Conservation (phyloP, 2,797 vertebrate species). For the Gila robusta region DNA sequence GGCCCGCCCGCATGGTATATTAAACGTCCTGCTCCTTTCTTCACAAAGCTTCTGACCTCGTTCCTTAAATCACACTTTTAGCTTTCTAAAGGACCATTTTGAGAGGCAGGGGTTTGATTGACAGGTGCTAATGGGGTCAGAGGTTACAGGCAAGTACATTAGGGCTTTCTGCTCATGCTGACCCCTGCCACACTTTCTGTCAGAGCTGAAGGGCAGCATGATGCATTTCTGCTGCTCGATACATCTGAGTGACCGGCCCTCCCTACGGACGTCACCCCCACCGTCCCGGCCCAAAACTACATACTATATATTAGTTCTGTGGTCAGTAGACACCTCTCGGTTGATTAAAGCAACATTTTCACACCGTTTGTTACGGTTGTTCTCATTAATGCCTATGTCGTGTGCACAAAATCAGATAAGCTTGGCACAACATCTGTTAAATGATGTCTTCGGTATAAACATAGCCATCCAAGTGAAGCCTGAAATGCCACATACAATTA, state of each 20-base stretch:
- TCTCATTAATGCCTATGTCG: constrained; percentile 16
- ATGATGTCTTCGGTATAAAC: constrained; percentile 32
- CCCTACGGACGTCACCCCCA: constrained; percentile 33
- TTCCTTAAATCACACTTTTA: constrained; percentile 21
- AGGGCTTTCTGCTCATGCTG: constrained; percentile 74
- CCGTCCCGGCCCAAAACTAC: constrained; percentile 1
- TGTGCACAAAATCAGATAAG: constrained; percentile 13
- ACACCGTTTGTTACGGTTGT: constrained; percentile 28
- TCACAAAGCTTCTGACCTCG: constrained; percentile 13
- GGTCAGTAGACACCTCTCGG: constrained; percentile 18
- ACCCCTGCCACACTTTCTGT: constrained; percentile 66
- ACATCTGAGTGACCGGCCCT: constrained; percentile 41
- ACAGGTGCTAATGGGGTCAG: constrained; percentile 71
- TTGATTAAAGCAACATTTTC: constrained; percentile 15
- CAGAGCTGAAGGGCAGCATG: constrained; percentile 55
- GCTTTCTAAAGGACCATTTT: constrained; percentile 51
- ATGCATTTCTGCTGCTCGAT: constrained; percentile 58
- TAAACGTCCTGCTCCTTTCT: constrained; percentile 22
- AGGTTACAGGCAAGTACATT: constrained; percentile 71
- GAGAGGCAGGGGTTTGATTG: constrained; percentile 68
- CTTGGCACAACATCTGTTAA: constrained; percentile 24
- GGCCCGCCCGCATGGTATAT: neutral
- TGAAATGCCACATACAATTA: constrained; percentile 40
- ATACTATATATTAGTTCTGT: constrained; percentile 28
- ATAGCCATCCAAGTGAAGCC: constrained; percentile 30